These are phyloP conservation scores for Acanthiza pusilla DNA, from an alignment of 2,797 vertebrate species.

Conservation along the genomic window DNA sequence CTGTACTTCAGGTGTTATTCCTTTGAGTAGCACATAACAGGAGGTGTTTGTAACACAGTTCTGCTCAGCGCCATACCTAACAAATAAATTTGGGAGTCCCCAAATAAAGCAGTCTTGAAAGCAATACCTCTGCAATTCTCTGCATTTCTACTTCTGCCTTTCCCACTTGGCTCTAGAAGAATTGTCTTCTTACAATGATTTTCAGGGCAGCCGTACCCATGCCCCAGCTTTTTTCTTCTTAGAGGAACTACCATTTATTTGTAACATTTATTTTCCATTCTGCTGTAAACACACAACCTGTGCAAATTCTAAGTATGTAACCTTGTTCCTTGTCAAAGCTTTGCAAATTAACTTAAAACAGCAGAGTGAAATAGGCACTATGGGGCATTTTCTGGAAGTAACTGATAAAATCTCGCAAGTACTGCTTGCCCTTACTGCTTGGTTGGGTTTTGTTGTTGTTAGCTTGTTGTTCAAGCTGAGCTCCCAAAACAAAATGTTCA, in stretches of 20 bases:
- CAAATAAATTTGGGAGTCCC: not conserved
- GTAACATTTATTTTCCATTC: not conserved
- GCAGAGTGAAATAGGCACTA: not conserved
- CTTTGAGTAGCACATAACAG: not conserved
- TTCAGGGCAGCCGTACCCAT: not conserved
- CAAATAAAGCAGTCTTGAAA: not conserved
- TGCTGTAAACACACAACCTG: not conserved
- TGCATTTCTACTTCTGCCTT: not conserved
- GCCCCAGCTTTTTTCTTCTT: not conserved
- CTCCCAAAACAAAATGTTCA: not conserved
- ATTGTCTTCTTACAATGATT: not conserved
- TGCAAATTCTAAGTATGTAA: slow-evolving; percentile 38
- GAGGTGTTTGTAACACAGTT: not conserved
- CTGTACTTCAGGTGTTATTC: not conserved
- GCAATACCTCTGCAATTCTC: not conserved
- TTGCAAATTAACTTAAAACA: slow-evolving; percentile 36
- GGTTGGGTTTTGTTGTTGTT: slow-evolving; percentile 8
- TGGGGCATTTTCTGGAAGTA: not conserved
- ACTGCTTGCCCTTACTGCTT: slow-evolving; percentile 13
- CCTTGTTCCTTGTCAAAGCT: not conserved
- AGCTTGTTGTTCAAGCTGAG: not conserved
- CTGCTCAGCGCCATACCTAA: not conserved
- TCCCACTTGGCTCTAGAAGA: not conserved
- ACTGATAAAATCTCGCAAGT: not conserved
- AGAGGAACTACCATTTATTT: not conserved